Base-by-base conservation (phyloP, 2,888 invertebrate genomes). In the Lasioglossum vierecki region DNA sequence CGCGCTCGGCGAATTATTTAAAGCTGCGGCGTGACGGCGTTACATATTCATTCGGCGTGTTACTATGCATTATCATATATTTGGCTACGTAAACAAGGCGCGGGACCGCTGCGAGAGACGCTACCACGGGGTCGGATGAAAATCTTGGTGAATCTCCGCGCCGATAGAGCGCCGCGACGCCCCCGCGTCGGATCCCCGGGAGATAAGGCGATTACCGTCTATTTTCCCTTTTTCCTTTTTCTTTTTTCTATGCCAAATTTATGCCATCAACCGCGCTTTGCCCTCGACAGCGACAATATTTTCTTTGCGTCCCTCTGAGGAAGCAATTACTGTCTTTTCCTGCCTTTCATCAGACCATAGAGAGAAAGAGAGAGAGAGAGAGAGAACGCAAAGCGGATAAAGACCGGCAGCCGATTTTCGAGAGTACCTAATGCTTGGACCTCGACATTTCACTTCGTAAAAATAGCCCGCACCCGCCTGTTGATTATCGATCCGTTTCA, bases 181-280 rank as follows among this genome's bases (percentile, higher is more conserved):
- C 22, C 22, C 22, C 8, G 53, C 80, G 72, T 75, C 35, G 82
- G 81, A 88, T 90, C 92, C 92, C 91, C 91, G 91, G 92, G 91
- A 89, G 90, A 88, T 94, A 94, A 94, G 93, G 92, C 94, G 94
- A 94, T 95, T 95, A 94, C 89, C 91, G 88, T 91, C 91, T 93
- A 92, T 94, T 94, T 60, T 94, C 66, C 30, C 66, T 66, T 66
- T 53, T 53, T 22, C 93, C 66, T 66, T 66, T 53, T 53, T 53
- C 93, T 92, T 92, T 91, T 88, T 93, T 94, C 92, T 92, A 91
- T 88, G 89, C 85, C 89, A 93, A 93, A 93, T 93, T 94, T 93
- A 93, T 94, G 93, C 94, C 93, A 92, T 92, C 91, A 91, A 86
- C 88, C 86, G 81, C 84, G 75, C 88, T 83, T 80, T 78, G 75